These are phyloP conservation scores for Proisotoma minuta DNA, from an alignment of 2,888 invertebrate genomes.

Conservation along the genomic window DNA sequence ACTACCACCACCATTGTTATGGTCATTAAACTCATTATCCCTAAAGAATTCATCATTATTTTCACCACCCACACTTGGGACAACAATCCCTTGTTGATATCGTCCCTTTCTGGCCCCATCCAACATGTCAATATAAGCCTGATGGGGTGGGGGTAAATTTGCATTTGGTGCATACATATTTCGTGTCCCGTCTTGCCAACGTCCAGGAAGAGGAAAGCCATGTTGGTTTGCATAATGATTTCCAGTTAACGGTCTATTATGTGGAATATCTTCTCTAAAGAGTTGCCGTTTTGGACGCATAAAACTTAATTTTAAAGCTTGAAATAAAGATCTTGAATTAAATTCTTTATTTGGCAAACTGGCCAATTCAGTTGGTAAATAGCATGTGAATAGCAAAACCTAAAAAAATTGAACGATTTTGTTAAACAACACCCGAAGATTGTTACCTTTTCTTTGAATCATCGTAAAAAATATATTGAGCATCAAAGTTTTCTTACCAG, in stretches of 20 bases:
- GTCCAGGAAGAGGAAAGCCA: conserved; percentile 44
- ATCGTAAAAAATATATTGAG: background rate
- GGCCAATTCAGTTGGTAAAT: no score
- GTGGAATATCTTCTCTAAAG: conserved; percentile 43
- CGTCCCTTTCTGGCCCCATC: conserved; percentile 5
- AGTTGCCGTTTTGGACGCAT: conserved; percentile 37
- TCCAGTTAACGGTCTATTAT: conserved; percentile 40
- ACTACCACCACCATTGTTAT: conserved; percentile 8
- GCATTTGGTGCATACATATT: conserved; percentile 27
- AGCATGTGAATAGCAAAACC: no score
- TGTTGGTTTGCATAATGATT: conserved; percentile 37
- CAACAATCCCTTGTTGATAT: background rate
- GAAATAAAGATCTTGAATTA: background rate
- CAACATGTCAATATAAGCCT: conserved; percentile 7
- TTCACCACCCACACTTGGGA: background rate
- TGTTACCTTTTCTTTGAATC: background rate
- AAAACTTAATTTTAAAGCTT: background rate
- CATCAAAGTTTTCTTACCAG: no score
- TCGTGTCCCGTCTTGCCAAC: conserved; percentile 35
- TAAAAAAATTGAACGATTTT: background rate
- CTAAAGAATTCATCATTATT: conserved; percentile 16
- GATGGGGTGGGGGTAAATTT: conserved; percentile 24
- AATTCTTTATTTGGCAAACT: background rate
- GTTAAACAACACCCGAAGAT: background rate
- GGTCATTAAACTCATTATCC: conserved; percentile 8